Conservation (phyloP, 2,888 invertebrate species). For the Pollenia labialis region DNA sequence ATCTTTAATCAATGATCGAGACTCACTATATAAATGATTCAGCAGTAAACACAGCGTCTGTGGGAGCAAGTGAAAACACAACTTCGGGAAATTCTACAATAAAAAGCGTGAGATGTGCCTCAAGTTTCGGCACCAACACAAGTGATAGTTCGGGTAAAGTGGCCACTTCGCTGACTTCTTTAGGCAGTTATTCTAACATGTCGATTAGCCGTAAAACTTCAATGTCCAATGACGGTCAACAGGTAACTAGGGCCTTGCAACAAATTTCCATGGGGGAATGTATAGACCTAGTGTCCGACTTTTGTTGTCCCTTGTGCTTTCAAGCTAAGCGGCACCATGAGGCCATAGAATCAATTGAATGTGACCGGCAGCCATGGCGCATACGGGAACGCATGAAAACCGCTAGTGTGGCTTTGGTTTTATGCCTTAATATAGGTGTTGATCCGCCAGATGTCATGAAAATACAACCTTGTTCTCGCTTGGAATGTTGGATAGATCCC, state of each 20-base stretch:
- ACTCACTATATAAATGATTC: conserved; percentile 73
- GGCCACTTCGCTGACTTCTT: conserved; percentile 45
- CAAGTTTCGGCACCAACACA: conserved; percentile 42
- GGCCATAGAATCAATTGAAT: conserved; percentile 87
- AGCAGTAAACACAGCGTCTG: conserved; percentile 44
- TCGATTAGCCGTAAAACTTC: conserved; percentile 76
- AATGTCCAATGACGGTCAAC: conserved; percentile 74
- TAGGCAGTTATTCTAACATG: conserved; percentile 50
- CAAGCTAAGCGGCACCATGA: conserved; percentile 87
- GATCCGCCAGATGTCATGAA: conserved; percentile 99
- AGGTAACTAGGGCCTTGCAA: conserved; percentile 74
- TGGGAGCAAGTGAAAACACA: conserved; percentile 12
- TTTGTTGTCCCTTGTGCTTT: conserved; percentile 80
- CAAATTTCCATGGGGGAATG: conserved; percentile 74
- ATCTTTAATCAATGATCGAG: conserved; percentile 75
- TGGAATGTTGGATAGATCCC: conserved; percentile 99
- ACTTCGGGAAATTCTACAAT: conserved; percentile 2
- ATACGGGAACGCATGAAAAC: conserved; percentile 99
- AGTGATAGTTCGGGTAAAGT: conserved; percentile 39
- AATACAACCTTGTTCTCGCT: conserved; percentile 97
- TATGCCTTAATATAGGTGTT: conserved; percentile 99
- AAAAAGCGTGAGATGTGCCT: conserved; percentile 12
- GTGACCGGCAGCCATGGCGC: conserved; percentile 92
- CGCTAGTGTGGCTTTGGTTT: conserved; percentile 98
- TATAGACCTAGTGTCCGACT: conserved; percentile 75